Conservation (phyloP, 1,140 invertebrate species). For the Phthorimaea operculella region DNA sequence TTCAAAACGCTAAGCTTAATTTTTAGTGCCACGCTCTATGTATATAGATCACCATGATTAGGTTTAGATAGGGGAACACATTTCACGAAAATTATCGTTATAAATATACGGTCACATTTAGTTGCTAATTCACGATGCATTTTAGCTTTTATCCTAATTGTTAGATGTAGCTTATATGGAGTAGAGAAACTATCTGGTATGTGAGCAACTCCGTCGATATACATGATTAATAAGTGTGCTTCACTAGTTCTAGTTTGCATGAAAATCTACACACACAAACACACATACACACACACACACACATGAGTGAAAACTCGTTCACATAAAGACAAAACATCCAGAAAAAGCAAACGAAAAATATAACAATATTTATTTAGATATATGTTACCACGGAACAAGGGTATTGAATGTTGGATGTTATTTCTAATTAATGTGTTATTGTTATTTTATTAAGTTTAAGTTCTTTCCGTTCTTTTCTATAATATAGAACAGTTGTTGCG, state of each 20-base stretch:
- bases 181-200: slow-evolving; percentile 50
- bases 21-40: slow-evolving; percentile 1
- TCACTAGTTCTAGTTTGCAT: slow-evolving; percentile 51
- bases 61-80: not conserved
- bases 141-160: slow-evolving; percentile 18
- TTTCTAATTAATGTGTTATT: slow-evolving; percentile 37
- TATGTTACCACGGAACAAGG: slow-evolving; percentile 8
- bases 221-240: slow-evolving; percentile 46
- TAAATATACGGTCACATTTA: slow-evolving; percentile 1
- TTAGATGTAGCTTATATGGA: slow-evolving; percentile 14
- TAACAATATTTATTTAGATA: slow-evolving; percentile 19
- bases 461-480: slow-evolving; percentile 23
- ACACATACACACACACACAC: slow-evolving; percentile 27
- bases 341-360: slow-evolving; percentile 25
- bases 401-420: slow-evolving; percentile 32
- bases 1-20: not conserved
- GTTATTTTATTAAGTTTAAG: slow-evolving; percentile 21
- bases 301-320: slow-evolving; percentile 28
- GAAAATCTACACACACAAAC: slow-evolving; percentile 19
- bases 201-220: slow-evolving; percentile 54
- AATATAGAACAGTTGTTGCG: slow-evolving; percentile 22
- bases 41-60: not conserved
- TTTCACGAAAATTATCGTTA: not conserved
- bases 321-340: slow-evolving; percentile 30
- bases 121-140: slow-evolving; percentile 1